Base-by-base conservation (phyloP, 2,797 vertebrate genomes). In the Rhinella marina region DNA sequence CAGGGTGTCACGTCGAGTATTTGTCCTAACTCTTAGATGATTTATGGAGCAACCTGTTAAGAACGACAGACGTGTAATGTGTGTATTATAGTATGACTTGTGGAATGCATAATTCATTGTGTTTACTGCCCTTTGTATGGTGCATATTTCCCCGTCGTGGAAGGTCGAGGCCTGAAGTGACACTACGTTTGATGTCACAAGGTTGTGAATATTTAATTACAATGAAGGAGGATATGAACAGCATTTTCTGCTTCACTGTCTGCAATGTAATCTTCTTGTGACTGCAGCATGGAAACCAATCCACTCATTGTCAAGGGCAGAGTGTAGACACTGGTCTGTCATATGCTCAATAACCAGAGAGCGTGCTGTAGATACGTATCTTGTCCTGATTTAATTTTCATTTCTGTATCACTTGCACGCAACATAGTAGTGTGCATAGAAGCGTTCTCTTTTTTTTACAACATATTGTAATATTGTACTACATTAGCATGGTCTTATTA, bases 181-280 rank as follows among this genome's bases (percentile, higher is more conserved):
- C 90, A 90, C 64, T 92, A 17, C 0, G 73, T 68, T 92, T 90
- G 91, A 91, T 87, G 85, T 88, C 86, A 50, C 80, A 82, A 90
- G 88, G 88, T 91, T 91, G 92, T 94, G 92, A 94, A 95, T 96
- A 93, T 96, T 95, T 94, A 90, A 94, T 93, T 59, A 85, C 10
- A 14, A 88, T 82, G 59, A 87, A 84, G 85, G 86, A 89, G 87
- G 64, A 85, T 87, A 90, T 86, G 87, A 88, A 79, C 89, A 87
- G 86, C 61, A 7, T 90, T 66, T 92, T 92, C 82, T 90, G 52
- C 72, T 91, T 92, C 90, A 90, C 77, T 70, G 21, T 91, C 89
- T 90, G 91, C 91, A 62, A 89, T 88, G 88, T 90, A 89, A 82
- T 91, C 54, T 0, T 89, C 85, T 76, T 89, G 88, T 87, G 90